Base-by-base conservation (phyloP, 1,140 invertebrate species). In the Ostrea edulis region DNA sequence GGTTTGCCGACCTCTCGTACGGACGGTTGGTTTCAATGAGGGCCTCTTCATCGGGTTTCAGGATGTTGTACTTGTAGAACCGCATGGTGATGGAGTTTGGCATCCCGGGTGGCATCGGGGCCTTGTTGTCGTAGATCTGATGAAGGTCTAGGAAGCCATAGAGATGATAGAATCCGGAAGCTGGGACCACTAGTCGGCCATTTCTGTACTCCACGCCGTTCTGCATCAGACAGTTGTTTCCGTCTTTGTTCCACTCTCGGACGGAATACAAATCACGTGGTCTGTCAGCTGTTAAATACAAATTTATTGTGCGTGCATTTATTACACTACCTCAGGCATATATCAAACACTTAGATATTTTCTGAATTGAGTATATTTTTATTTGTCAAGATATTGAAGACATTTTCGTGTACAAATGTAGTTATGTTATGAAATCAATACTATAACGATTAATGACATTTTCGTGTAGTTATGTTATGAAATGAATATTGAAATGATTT, bases 51-150 rank as follows among this genome's bases (percentile, higher is more conserved):
- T 82, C 17, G 3, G 68, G 54, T 4, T 81, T 88, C 0, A 77
- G 54, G n/a, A 88, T 85, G n/a, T 88, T 88, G 12, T 82, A 85
- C 29, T 85, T 88, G 22, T 53, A 88, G 8, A 88, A 55, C 25
- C 85, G 51, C 35, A 71, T 86, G 29, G 29, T 71, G 85, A 86
- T 86, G 65, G 29, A 68, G 9, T 12, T 51, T 51, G 58, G 29
- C 52, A 53, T 54, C 5, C 44, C 52, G 0, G 44, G 82, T 3
- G 82, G n/a, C 44, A 52, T 83, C 0, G 25, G 0, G n/a, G 7
- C 82, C 20, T 83, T 52, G 82, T 83, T n/a, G 82, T 52, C 44
- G 17, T 68, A 68, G 17, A 12, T 52, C 35, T 88, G 68, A 11
- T 85, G 65, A 22, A 88, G 53, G 52, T 88, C 87, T 17, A 88